Conservation (phyloP, 2,113 vertebrate species). For the Xiphophorus hellerii region DNA sequence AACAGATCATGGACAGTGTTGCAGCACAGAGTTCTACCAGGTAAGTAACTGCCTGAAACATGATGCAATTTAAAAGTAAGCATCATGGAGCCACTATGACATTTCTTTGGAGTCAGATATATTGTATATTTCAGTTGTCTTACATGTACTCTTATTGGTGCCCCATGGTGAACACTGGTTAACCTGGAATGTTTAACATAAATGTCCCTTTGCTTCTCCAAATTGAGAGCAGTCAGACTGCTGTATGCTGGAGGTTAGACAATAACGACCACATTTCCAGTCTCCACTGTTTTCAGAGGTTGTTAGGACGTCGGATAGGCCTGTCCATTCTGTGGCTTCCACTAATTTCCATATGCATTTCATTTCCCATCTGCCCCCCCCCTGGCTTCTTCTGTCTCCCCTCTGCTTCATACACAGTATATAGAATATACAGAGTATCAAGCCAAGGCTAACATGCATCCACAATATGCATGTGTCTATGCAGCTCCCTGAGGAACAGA, state of each 20-base stretch:
- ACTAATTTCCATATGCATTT: slow-evolving; percentile 69
- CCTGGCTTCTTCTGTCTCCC: slow-evolving; percentile 53
- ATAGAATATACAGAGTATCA: slow-evolving; percentile 64
- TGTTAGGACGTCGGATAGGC: slow-evolving; percentile 42
- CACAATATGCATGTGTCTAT: slow-evolving; percentile 75
- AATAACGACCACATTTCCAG: background rate
- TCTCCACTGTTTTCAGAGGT: slow-evolving; percentile 11
- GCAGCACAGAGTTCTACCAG: background rate
- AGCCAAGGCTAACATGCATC: slow-evolving; percentile 82
- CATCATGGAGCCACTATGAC: background rate
- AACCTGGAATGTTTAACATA: background rate
- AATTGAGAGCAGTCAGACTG: slow-evolving; percentile 29
- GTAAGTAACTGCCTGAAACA: background rate
- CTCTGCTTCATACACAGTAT: slow-evolving; percentile 47
- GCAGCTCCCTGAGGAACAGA: slow-evolving; percentile 78
- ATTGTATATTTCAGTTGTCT: background rate
- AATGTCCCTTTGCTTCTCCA: background rate
- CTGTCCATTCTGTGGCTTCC: slow-evolving; percentile 46
- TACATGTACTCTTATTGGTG: background rate
- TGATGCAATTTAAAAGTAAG: background rate
- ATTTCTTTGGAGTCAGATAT: background rate
- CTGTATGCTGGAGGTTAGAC: background rate
- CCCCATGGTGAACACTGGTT: background rate
- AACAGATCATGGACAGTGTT: background rate
- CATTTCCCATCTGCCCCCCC: slow-evolving; percentile 65